Conservation (phyloP, 2,888 invertebrate genomes). For the Pollenia griseotomentosa region DNA sequence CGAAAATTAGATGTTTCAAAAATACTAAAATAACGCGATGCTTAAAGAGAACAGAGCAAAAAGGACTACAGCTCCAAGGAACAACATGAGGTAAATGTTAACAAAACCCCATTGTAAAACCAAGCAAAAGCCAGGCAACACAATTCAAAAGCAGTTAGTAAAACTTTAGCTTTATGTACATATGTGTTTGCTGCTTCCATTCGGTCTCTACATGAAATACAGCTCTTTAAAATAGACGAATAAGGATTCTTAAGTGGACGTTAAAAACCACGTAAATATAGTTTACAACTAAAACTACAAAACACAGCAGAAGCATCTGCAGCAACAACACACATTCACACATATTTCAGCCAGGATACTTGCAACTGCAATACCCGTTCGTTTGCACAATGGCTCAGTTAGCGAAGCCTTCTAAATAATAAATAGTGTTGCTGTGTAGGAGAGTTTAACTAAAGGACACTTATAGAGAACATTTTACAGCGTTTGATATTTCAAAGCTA, state of each 20-base stretch:
- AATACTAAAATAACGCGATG: not conserved
- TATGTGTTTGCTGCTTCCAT: slow-evolving; percentile 15
- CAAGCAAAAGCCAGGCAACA: slow-evolving; percentile 38
- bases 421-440: slow-evolving; percentile 75
- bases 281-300: slow-evolving; percentile 43
- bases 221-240: slow-evolving; percentile 2
- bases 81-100: slow-evolving; percentile 58
- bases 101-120: slow-evolving; percentile 32
- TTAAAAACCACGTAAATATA: slow-evolving; percentile 68
- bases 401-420: slow-evolving; percentile 39
- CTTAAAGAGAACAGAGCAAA: not conserved
- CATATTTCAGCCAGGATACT: not conserved
- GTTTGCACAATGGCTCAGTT: not conserved
- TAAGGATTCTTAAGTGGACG: slow-evolving; percentile 60
- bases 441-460: slow-evolving; percentile 44
- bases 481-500: slow-evolving; percentile 38
- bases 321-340: not conserved
- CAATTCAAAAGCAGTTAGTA: slow-evolving; percentile 36
- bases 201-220: not conserved
- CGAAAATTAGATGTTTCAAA: slow-evolving; percentile 61
- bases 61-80: slow-evolving; percentile 17
- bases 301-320: slow-evolving; percentile 36
- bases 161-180: slow-evolving; percentile 56
- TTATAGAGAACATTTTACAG: slow-evolving; percentile 30
- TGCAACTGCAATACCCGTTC: not conserved